phyloP scores from a whole-genome alignment of 2,888 invertebrate species.

The Meteorus colon region DNA sequence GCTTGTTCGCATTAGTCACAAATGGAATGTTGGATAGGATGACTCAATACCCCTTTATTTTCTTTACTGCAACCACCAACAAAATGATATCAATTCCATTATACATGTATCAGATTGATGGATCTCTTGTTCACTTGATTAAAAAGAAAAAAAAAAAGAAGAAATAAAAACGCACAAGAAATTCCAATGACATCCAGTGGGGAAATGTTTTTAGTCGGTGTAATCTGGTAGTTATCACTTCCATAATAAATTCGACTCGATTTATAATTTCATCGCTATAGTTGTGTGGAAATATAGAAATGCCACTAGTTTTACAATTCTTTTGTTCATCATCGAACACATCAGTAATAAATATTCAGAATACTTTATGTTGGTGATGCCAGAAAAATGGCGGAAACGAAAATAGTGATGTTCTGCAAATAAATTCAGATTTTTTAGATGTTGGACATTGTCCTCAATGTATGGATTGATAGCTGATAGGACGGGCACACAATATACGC shows the following conservation, averaged over 20 bases:
- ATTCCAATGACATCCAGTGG: not conserved
- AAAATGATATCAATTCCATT: not conserved
- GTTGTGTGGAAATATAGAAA: not conserved
- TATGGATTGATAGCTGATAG: conserved; percentile 19
- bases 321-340: not conserved
- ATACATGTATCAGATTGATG: not conserved
- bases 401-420: not conserved
- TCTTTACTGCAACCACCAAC: not conserved
- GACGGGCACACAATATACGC: conserved; percentile 3
- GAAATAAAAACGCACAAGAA: too few relatives aligned
- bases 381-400: conserved; percentile 1
- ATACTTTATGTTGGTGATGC: not conserved
- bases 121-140: not conserved
- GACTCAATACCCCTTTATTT: conserved; percentile 31
- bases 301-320: not conserved
- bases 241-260: not conserved
- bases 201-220: not conserved
- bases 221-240: not conserved
- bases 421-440: not conserved
- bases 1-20: conserved; percentile 28
- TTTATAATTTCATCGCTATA: not conserved
- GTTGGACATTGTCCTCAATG: conserved; percentile 47
- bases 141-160: too few relatives aligned
- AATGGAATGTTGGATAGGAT: conserved; percentile 33
- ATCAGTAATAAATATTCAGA: not conserved